phyloP scores from a whole-genome alignment of 2,888 invertebrate species.

The Drosophila testacea region DNA sequence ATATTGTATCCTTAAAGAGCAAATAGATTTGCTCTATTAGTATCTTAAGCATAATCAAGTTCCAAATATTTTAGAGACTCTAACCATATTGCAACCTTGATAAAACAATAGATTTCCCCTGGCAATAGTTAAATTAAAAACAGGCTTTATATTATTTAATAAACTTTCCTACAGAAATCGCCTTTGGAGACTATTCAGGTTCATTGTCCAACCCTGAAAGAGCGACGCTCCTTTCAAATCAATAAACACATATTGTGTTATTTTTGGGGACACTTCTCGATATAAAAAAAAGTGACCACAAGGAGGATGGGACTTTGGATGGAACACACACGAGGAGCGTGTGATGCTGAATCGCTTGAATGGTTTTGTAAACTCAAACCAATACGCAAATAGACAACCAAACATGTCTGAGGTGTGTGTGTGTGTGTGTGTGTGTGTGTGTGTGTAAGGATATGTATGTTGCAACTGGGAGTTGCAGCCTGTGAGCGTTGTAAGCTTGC shows the following conservation, averaged over 20 bases:
- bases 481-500: conserved; percentile 37
- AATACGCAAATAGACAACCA: conserved; percentile 9
- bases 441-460: conserved; percentile 4
- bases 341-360: conserved; percentile 45
- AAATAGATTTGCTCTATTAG: too few species aligned
- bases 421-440: neutral
- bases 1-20: too few species aligned
- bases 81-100: too few species aligned
- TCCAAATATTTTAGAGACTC: too few species aligned
- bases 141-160: neutral
- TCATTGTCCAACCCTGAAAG: conserved; percentile 26
- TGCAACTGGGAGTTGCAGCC: conserved; percentile 30
- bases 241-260: conserved; percentile 36
- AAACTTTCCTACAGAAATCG: neutral
- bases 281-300: conserved; percentile 32
- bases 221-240: conserved; percentile 31
- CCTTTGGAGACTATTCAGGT: conserved; percentile 5
- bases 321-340: conserved; percentile 17
- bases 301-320: conserved; percentile 13
- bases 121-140: too few species aligned
- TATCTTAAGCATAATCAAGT: too few species aligned
- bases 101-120: too few species aligned
- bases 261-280: conserved; percentile 30
- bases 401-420: too few species aligned
- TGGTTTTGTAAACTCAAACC: conserved; percentile 28